A percentile compares a stretch with the other conserved stretches of the same genome.
phyloP scores from a whole-genome alignment of 1,140 invertebrate genomes.

The Lepidostoma basale region DNA sequence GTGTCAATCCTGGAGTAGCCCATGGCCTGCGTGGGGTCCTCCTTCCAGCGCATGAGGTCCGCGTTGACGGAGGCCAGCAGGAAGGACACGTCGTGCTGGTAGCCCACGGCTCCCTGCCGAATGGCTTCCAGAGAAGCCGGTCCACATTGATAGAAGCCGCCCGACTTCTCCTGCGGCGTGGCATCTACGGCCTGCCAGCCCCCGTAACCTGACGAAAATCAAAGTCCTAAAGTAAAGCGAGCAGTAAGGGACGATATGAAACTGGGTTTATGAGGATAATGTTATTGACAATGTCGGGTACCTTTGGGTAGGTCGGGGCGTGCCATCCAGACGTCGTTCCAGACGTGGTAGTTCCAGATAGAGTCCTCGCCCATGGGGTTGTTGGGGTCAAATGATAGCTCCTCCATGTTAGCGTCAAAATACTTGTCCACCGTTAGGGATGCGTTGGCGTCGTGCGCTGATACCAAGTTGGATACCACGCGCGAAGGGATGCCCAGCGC shows the following conservation, averaged over 20 bases:
- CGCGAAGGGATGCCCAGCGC: conserved; percentile 67
- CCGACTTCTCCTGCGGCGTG: conserved; percentile 73
- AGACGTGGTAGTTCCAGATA: conserved; percentile 81
- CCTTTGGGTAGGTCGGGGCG: conserved; percentile 70
- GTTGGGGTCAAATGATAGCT: conserved; percentile 63
- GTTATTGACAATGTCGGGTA: too few relatives aligned
- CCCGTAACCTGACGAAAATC: conserved; percentile 62
- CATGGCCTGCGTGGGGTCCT: conserved; percentile 61
- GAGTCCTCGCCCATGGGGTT: conserved; percentile 64
- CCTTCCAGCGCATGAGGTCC: conserved; percentile 68
- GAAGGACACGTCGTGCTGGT: conserved; percentile 73
- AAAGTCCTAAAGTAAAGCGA: too few relatives aligned
- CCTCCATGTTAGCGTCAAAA: conserved; percentile 66
- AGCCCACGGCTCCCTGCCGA: conserved; percentile 71
- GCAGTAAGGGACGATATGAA: too few relatives aligned
- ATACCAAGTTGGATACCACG: conserved; percentile 74
- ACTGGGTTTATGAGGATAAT: too few relatives aligned
- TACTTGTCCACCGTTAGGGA: conserved; percentile 78
- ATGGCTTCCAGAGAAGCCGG: conserved; percentile 72
- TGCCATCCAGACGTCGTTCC: conserved; percentile 81
- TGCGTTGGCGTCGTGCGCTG: conserved; percentile 74
- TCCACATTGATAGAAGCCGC: conserved; percentile 67
- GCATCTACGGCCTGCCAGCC: conserved; percentile 79
- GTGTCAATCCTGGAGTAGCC: conserved; percentile 70
- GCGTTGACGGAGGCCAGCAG: conserved; percentile 70